Percentiles rank a stretch among this genome's conserved stretches.
Evolutionary conservation across 2,113 vertebrate genomes (phyloP).

Genomic region (Rhinopomastus cyanomelas): DNA sequence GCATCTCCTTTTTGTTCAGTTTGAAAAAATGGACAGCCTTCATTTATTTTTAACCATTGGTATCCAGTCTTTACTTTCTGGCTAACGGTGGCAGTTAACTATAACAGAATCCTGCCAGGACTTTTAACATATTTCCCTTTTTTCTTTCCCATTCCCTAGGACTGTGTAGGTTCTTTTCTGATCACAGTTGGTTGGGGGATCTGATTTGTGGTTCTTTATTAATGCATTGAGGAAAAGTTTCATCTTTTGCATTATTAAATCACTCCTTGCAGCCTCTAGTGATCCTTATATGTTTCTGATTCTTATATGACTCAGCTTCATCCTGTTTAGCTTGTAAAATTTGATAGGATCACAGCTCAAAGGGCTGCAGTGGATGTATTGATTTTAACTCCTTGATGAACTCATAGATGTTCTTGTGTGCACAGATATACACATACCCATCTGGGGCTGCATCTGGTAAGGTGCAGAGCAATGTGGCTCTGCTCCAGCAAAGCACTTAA

Average conservation of each 20-base stretch:
- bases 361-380: not conserved
- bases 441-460: not conserved
- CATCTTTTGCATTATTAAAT: not conserved
- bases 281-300: not conserved
- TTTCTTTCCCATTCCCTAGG: not conserved
- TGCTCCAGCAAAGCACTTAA: constrained; percentile 34
- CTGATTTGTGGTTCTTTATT: not conserved
- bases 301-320: not conserved
- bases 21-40: not conserved
- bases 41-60: not conserved
- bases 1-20: not conserved
- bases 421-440: not conserved
- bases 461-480: not conserved
- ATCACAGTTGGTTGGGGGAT: not conserved
- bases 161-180: not conserved
- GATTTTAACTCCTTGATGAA: constrained; percentile 18
- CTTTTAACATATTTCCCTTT: not conserved
- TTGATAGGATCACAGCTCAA: not conserved
- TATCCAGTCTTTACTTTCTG: not conserved
- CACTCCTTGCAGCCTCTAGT: not conserved
- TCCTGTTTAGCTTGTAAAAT: constrained; percentile 12
- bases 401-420: not conserved
- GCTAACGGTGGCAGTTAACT: not conserved
- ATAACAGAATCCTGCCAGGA: not conserved
- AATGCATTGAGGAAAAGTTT: not conserved